These are phyloP conservation scores for Monopterus albus DNA, from an alignment of 2,113 vertebrate genomes.

Conservation along the genomic window DNA sequence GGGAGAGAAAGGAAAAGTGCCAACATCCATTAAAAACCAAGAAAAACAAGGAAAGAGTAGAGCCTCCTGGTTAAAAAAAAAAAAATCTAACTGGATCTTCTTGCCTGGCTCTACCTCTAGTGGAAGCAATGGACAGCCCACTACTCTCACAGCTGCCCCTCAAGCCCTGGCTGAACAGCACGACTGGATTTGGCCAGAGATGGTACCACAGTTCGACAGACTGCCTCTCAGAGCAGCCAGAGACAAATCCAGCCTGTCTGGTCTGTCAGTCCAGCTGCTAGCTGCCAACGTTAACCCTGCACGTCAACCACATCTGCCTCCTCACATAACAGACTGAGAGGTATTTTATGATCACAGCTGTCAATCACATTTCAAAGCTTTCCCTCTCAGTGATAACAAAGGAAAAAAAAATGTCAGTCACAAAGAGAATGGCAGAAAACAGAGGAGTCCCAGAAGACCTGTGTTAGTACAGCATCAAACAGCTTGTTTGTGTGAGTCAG, in stretches of 20 bases:
- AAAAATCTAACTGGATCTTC: neutral
- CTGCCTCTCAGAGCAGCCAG: conserved; percentile 27
- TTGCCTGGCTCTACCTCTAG: conserved; percentile 42
- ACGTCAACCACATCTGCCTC: neutral
- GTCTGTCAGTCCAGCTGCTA: conserved; percentile 48
- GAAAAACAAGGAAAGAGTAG: conserved; percentile 15
- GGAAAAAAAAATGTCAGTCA: conserved; percentile 30
- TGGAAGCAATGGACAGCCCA: conserved; percentile 31
- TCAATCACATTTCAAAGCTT: conserved; percentile 61
- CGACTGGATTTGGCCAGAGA: conserved; percentile 41
- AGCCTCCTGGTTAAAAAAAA: conserved; percentile 18
- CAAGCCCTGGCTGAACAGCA: conserved; percentile 31
- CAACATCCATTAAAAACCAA: conserved; percentile 45
- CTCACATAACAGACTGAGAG: conserved; percentile 27
- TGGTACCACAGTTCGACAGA: conserved; percentile 22
- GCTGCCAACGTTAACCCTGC: conserved; percentile 34
- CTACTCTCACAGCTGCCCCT: conserved; percentile 40
- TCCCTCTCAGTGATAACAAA: conserved; percentile 25
- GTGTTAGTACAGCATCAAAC: conserved; percentile 38
- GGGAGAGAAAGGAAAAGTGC: conserved; percentile 1
- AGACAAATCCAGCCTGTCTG: conserved; percentile 58
- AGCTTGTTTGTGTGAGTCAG: conserved; percentile 45
- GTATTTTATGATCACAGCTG: conserved; percentile 39
- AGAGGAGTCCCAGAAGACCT: conserved; percentile 21
- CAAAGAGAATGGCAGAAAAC: conserved; percentile 19